Base-by-base conservation (phyloP, 2,888 invertebrate species). In the Cistogaster globosa region DNA sequence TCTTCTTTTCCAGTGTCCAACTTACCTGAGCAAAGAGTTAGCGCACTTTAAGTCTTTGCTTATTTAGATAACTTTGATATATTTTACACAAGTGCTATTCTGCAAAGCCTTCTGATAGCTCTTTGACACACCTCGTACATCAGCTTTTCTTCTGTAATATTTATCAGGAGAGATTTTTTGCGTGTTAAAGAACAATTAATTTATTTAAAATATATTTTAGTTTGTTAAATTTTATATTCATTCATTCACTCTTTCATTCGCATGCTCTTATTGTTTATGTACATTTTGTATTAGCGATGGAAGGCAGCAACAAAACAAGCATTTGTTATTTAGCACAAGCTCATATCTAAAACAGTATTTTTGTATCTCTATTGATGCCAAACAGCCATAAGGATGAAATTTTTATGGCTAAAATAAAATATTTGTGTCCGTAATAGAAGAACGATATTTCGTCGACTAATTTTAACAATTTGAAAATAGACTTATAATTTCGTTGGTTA, bases 281-380 rank as follows among this genome's bases (percentile, higher is more conserved):
- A 71, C 48, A 69, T 69, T 71, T 76, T 14, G 32, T 58, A 32
- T 51, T 51, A 58, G 69, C 36, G 38, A n/a, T 76, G 26, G 55
- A 71, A 63, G 26, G 55, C 65, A 63, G 26, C 38, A 76, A 76
- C 22, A 42, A 14, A 14, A 60, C 18, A 77, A 42, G 57, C 38
- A 57, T 76, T 82, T 62, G 75, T 75, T 82, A 85, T 82, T 85
- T 82, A 82, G 85, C 85, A 85, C 82, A 85, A 82, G 82, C 85
- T 85, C 78, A 67, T 85, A 76, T 85, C 82, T 79, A 82, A 85
- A 82, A 75, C 82, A 78, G 78, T 80, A 9, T 78, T 79, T 71
- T 78, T 78, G 38, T 75, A 71, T 85, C 77, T 81, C 45, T 48
- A 42, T 74, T 51, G 68, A 72, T 81, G 74, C 76, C 83, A 75